Percentiles rank a stretch among this genome's conserved stretches.
Conservation (phyloP, 2,797 vertebrate genomes). For the Crocidura indochinensis region DNA sequence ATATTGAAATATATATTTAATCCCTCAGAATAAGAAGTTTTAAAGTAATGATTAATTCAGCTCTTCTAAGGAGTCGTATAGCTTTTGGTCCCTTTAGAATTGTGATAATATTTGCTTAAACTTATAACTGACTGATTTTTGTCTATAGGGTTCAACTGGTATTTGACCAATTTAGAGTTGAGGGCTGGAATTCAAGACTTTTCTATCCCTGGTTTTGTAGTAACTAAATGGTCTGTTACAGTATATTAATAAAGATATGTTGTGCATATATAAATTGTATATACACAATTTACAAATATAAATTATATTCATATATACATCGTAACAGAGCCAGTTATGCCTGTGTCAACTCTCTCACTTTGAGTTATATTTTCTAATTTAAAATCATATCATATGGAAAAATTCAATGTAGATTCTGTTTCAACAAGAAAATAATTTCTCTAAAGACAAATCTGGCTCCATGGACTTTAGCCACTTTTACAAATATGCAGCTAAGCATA, state of each 20-base stretch:
- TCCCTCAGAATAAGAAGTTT: no score
- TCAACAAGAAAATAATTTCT: not conserved
- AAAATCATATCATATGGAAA: not conserved
- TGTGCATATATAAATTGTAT: no score
- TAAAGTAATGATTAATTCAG: not conserved
- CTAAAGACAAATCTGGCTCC: not conserved
- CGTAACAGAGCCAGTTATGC: not conserved
- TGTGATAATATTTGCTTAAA: not conserved
- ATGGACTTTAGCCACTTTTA: slow-evolving; percentile 1
- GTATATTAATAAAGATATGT: not conserved
- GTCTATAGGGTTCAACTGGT: not conserved
- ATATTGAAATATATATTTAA: not conserved
- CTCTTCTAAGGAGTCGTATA: no score
- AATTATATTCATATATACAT: no score
- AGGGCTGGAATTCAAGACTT: not conserved
- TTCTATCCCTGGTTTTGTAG: not conserved
- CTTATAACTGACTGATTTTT: not conserved
- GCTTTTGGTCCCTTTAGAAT: not conserved
- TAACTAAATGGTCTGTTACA: not conserved
- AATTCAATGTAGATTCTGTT: not conserved
- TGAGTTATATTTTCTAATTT: not conserved
- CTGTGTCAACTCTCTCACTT: not conserved
- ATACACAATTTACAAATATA: no score
- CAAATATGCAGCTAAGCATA: not conserved
- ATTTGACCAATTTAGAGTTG: not conserved